Percentiles rank a stretch among this genome's conserved stretches.
phyloP scores from a whole-genome alignment of 2,113 vertebrate genomes.

The Conger conger region DNA sequence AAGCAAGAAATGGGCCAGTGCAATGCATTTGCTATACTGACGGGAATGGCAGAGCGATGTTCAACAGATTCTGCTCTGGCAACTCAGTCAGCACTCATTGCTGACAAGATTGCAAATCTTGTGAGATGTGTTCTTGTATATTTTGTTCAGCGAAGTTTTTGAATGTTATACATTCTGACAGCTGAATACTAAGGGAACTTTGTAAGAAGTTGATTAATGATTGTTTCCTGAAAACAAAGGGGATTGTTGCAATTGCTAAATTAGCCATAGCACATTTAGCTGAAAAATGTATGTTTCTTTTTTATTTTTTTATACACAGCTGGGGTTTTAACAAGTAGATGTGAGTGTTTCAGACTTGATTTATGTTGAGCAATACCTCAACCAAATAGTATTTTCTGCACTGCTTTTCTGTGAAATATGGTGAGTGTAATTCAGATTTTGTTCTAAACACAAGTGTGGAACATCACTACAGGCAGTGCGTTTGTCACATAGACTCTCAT shows the following conservation, averaged over 20 bases:
- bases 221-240: neutral
- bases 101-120: neutral
- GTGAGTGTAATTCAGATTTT: neutral
- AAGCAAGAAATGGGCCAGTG: neutral
- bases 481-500: neutral
- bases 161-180: neutral
- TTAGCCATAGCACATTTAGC: neutral
- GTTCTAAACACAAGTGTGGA: neutral
- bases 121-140: neutral
- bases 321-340: too few relatives aligned
- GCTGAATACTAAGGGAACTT: neutral
- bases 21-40: neutral
- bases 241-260: neutral
- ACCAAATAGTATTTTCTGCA: neutral
- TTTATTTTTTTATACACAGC: too few relatives aligned
- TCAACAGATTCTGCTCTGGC: conserved; percentile 3
- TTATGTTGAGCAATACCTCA: neutral
- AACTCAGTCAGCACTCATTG: neutral
- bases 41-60: neutral
- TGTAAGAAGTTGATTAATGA: neutral
- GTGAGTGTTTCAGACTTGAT: too few relatives aligned
- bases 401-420: neutral
- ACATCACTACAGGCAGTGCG: neutral
- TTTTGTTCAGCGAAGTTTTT: neutral
- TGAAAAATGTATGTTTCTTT: too few relatives aligned